Conservation (phyloP, 2,113 vertebrate species). For the Phocoena sinus region DNA sequence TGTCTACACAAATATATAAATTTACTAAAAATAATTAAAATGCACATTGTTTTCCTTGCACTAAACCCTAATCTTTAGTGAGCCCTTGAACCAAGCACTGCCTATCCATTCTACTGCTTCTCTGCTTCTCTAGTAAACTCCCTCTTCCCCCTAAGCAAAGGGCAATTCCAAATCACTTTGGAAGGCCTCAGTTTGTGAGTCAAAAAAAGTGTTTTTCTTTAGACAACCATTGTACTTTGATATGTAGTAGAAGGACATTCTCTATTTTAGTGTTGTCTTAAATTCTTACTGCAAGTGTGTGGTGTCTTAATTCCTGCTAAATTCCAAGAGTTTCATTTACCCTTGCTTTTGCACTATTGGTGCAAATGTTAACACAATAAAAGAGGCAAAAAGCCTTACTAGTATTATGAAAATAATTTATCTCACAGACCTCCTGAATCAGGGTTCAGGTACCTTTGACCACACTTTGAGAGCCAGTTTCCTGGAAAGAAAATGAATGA, state of each 20-base stretch:
- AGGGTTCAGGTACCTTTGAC: background rate
- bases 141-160: background rate
- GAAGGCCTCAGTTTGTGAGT: background rate
- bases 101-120: background rate
- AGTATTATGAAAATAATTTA: background rate
- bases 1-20: background rate
- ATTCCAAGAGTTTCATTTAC: background rate
- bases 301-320: background rate
- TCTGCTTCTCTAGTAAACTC: background rate
- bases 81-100: background rate
- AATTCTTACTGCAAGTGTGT: background rate
- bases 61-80: background rate
- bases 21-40: background rate
- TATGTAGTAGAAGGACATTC: background rate
- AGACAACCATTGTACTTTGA: background rate
- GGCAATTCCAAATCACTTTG: background rate
- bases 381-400: background rate
- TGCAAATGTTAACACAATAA: background rate
- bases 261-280: background rate
- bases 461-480: background rate
- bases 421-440: background rate
- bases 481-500: background rate
- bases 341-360: background rate
- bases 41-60: background rate
- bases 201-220: background rate